Base-by-base conservation (phyloP, 2,888 invertebrate species). In the Drosophila macrospina region DNA sequence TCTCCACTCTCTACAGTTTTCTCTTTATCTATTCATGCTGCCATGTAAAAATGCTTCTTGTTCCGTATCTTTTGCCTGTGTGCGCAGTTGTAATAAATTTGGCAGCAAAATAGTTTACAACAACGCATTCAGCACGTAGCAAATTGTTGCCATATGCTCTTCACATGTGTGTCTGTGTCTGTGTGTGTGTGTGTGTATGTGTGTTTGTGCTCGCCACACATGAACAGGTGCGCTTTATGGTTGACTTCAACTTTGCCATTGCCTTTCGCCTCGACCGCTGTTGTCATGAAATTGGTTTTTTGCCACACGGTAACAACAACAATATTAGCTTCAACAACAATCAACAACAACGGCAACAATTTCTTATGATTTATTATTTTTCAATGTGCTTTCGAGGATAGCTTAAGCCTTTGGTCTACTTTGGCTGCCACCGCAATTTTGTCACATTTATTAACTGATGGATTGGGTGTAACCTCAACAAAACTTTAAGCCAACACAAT, bases 371-470 rank as follows among this genome's bases (percentile, higher is more conserved):
- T 83, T 83, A 83, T 83, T 87, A 87, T 74, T 81, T 84, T 83
- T 64, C 87, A 83, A 86, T 83, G 81, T 80, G 75, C 72, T 80
- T 67, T 51, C 55, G 8, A n/a, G 48, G 66, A 44, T 42, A 45
- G 61, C 70, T 67, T 51, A 74, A 74, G 78, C 82, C 66, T 62
- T 62, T 62, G 37, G 20, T 34, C 51, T 36, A 44, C 63, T 59
- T 56, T 37, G 26, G 47, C 26, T 45, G 52, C 45, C 54, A 54
- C 54, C 62, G 56, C 60, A 61, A 75, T 69, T 80, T 74, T 84
- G 85, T 74, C 87, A 78, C 69, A 78, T 78, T 87, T 86, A 83
- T 87, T 85, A 85, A 87, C 87, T 83, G 83, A 83, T 87, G 82
- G 83, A 81, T 87, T 78, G 68, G 68, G 63, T 67, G 65, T 62